Percentiles rank a stretch among this genome's conserved stretches.
These are phyloP conservation scores for Caradrina kadenii DNA, from an alignment of 2,888 invertebrate species.

Conservation along the genomic window DNA sequence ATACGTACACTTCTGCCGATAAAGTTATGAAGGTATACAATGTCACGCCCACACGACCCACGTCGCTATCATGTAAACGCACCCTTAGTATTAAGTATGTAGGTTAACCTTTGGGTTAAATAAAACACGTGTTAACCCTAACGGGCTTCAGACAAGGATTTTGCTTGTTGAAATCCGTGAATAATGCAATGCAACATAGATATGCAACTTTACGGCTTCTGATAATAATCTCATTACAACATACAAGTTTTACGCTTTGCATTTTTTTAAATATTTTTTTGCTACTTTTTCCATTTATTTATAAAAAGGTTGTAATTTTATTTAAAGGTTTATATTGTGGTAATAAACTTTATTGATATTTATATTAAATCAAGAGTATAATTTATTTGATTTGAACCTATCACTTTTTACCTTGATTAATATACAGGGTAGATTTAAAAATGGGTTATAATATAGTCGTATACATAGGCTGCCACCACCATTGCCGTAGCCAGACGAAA, in stretches of 20 bases:
- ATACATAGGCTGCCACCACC: too few relatives aligned
- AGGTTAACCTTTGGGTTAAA: conserved; percentile 31
- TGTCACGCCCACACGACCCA: conserved; percentile 6
- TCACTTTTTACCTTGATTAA: background rate
- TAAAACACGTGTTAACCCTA: conserved; percentile 40
- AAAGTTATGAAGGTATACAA: background rate
- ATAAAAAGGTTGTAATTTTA: conserved; percentile 14
- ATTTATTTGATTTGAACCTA: conserved; percentile 6
- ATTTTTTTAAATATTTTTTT: conserved; percentile 11
- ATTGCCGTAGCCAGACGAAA: too few relatives aligned
- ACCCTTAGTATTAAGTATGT: conserved; percentile 11
- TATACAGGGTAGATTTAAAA: background rate
- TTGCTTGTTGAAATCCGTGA: conserved; percentile 44
- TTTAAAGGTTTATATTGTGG: conserved; percentile 8
- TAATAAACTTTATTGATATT: conserved; percentile 24
- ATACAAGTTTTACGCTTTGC: conserved; percentile 10
- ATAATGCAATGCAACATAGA: conserved; percentile 45
- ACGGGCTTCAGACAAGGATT: conserved; percentile 59
- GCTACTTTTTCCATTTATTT: conserved; percentile 3
- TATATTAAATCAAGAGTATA: conserved; percentile 4
- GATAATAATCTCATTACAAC: conserved; percentile 59
- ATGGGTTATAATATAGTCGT: too few relatives aligned
- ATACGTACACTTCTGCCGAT: background rate
- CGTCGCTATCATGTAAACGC: conserved; percentile 4
- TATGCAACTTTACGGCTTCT: conserved; percentile 55